These are phyloP conservation scores for Octodonta nipae DNA, from an alignment of 2,888 invertebrate species.

Conservation along the genomic window DNA sequence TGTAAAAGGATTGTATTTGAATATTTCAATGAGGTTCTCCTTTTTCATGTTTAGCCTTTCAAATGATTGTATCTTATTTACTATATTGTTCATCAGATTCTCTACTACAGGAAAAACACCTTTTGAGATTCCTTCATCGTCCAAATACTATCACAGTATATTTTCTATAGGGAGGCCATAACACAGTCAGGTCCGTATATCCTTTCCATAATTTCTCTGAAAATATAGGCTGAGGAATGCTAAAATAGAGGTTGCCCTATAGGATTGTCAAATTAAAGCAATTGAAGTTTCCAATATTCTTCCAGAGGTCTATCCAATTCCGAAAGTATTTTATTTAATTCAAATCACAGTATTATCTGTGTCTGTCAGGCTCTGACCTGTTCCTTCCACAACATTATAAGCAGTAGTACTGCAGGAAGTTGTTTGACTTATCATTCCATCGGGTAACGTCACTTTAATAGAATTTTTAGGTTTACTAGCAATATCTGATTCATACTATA, in stretches of 20 bases:
- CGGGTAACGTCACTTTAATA: conserved; percentile 82
- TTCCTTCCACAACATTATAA: conserved; percentile 79
- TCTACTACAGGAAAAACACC: conserved; percentile 80
- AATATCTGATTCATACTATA: conserved; percentile 61
- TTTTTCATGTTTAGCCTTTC: conserved; percentile 91
- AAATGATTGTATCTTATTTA: conserved; percentile 94
- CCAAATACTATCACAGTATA: conserved; percentile 98
- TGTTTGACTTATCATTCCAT: conserved; percentile 80
- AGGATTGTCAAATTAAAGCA: conserved; percentile 87
- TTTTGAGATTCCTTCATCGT: conserved; percentile 76
- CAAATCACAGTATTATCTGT: conserved; percentile 89
- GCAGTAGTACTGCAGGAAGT: conserved; percentile 87
- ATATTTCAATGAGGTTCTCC: conserved; percentile 90
- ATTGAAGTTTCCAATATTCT: conserved; percentile 62
- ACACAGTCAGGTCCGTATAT: conserved; percentile 88
- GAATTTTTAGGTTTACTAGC: conserved; percentile 57
- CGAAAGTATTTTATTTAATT: conserved; percentile 88
- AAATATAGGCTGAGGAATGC: conserved; percentile 96
- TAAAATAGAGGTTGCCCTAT: conserved; percentile 95
- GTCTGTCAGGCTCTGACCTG: too few relatives aligned
- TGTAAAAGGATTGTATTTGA: conserved; percentile 88
- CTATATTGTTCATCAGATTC: conserved; percentile 68
- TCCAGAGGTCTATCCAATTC: conserved; percentile 93
- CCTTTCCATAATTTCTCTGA: conserved; percentile 94
- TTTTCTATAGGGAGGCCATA: conserved; percentile 97